A percentile compares a stretch with the other conserved stretches of the same genome.
Evolutionary conservation across 2,888 invertebrate genomes (phyloP).

Genomic region (Drosophila emarginata): DNA sequence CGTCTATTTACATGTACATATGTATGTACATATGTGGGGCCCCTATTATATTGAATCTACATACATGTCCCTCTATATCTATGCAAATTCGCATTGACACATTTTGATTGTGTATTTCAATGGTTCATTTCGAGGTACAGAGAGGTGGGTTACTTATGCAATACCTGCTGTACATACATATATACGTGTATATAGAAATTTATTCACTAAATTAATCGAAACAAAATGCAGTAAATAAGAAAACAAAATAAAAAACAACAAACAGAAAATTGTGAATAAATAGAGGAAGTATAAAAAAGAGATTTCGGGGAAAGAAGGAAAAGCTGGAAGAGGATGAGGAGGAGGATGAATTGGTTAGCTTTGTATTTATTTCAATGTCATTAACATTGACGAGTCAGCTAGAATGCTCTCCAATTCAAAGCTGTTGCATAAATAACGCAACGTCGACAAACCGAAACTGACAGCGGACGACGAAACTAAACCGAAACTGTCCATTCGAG

Average conservation of each 20-base stretch:
- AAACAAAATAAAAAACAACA: constrained; percentile 53
- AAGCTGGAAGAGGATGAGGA: not conserved
- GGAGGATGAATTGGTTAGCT: not conserved
- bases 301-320: not conserved
- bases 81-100: constrained; percentile 17
- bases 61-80: not conserved
- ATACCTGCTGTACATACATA: not conserved
- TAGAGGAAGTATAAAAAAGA: not conserved
- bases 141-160: constrained; percentile 24
- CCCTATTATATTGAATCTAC: not conserved
- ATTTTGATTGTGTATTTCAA: constrained; percentile 18
- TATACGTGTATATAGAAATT: not conserved
- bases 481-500: constrained; percentile 19
- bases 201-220: constrained; percentile 37
- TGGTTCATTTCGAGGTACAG: not conserved
- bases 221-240: constrained; percentile 53
- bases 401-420: constrained; percentile 41
- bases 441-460: constrained; percentile 52
- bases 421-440: constrained; percentile 58
- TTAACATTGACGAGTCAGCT: constrained; percentile 67
- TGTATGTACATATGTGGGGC: too few relatives aligned
- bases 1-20: not conserved
- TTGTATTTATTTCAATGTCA: constrained; percentile 59
- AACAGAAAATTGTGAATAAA: constrained; percentile 34
- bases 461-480: constrained; percentile 33